A percentile compares a stretch with the other conserved stretches of the same genome.
Evolutionary conservation across 2,797 vertebrate species (phyloP).

Genomic region (Natrix natrix): DNA sequence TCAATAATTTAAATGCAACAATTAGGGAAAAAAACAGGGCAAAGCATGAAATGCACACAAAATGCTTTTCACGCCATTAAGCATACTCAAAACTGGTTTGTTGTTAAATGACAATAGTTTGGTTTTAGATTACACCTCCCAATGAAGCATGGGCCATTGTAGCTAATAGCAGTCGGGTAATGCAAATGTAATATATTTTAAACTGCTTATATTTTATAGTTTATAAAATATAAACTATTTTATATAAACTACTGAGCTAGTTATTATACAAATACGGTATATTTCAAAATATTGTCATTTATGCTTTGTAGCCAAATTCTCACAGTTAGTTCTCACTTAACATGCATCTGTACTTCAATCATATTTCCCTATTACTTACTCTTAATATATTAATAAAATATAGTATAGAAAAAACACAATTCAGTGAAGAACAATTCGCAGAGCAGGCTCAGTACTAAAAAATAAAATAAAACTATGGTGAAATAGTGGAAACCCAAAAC

Average conservation of each 20-base stretch:
- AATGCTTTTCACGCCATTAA: not conserved
- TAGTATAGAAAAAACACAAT: conserved; percentile 27
- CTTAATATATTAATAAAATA: conserved; percentile 52
- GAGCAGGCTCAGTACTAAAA: conserved; percentile 75
- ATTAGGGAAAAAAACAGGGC: not conserved
- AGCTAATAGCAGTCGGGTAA: not conserved
- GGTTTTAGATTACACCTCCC: not conserved
- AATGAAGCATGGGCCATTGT: not conserved
- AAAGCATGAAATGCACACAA: conserved; percentile 12
- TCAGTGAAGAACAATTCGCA: conserved; percentile 80
- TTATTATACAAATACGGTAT: not conserved
- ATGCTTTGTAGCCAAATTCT: conserved; percentile 21
- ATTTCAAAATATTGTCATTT: conserved; percentile 29
- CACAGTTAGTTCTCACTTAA: conserved; percentile 36
- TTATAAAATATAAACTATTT: not conserved
- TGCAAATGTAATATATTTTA: not conserved
- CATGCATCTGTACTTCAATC: conserved; percentile 37
- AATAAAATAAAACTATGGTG: conserved; percentile 23
- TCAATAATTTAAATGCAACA: not conserved
- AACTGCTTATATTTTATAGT: not conserved
- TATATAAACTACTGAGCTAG: conserved; percentile 13
- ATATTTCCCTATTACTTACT: conserved; percentile 64
- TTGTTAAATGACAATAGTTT: conserved; percentile 28
- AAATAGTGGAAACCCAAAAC: conserved; percentile 31
- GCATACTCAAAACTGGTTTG: not conserved